Conservation (phyloP, 2,888 invertebrate species). For the Drosophila quinaria region DNA sequence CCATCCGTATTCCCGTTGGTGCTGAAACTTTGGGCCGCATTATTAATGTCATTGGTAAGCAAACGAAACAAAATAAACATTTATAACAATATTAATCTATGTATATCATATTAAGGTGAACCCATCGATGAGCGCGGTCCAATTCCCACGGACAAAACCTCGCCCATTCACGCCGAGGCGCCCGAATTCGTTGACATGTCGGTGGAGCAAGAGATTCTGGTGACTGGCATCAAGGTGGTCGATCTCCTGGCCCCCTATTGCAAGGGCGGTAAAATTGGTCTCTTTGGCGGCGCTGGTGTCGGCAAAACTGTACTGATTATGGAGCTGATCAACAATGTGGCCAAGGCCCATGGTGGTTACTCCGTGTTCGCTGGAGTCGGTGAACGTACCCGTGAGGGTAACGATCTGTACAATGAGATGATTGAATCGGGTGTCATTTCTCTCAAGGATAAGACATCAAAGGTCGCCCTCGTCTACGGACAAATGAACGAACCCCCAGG, state of each 20-base stretch:
- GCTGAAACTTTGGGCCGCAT: slow-evolving; percentile 96
- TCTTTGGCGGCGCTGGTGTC: slow-evolving; percentile 97
- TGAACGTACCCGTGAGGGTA: slow-evolving; percentile 97
- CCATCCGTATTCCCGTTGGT: slow-evolving; percentile 96
- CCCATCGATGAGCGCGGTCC: slow-evolving; percentile 95
- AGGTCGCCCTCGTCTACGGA: slow-evolving; percentile 94
- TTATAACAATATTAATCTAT: too few relatives aligned
- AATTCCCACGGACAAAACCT: slow-evolving; percentile 91
- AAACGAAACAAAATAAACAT: too few relatives aligned
- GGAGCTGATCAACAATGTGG: slow-evolving; percentile 98
- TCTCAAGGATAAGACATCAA: slow-evolving; percentile 94
- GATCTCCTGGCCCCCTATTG: slow-evolving; percentile 96
- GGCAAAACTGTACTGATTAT: slow-evolving; percentile 98
- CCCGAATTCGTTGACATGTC: slow-evolving; percentile 97
- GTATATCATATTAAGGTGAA: slow-evolving; percentile 86
- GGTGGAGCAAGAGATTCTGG: slow-evolving; percentile 95
- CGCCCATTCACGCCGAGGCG: slow-evolving; percentile 95
- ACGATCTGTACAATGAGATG: slow-evolving; percentile 98
- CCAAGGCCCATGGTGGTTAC: slow-evolving; percentile 98
- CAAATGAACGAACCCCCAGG: slow-evolving; percentile 99
- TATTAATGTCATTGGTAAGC: slow-evolving; percentile 94
- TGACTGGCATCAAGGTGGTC: slow-evolving; percentile 96
- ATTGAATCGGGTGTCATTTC: slow-evolving; percentile 97
- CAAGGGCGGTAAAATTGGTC: slow-evolving; percentile 97
- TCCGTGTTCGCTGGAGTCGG: slow-evolving; percentile 98